Evolutionary conservation across 2,113 vertebrate genomes (phyloP), one percentile per base, ranked within the genome.

Genomic region (Phoxinus phoxinus): DNA sequence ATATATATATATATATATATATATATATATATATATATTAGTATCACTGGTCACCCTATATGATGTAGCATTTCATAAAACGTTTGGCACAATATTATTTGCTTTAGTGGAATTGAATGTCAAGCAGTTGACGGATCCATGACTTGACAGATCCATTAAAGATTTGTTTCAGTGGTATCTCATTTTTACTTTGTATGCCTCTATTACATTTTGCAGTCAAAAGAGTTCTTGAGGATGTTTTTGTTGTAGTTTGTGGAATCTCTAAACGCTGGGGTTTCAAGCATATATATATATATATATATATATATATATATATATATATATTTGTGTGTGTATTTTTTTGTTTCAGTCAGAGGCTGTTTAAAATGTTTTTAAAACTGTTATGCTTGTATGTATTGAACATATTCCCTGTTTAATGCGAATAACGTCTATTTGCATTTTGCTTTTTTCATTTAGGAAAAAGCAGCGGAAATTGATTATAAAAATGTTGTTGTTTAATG

Each of bases 131-230:
- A 86, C 17, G 32, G 59, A 65, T 80, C 44, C 58, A 27, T 67
- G 58, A 48, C 79, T 63, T 86, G 85, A 86, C 85, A 86, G 56
- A 74, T 86, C 37, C 65, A 86, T 51, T 86, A 81, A 53, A 71
- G 65, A 71, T 78, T 85, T 78, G 79, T 79, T 78, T 44, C 35
- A 79, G 27, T 67, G 44, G 10, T 46, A 35, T 77, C 44, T 35
- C 46, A 58, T 25, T 81, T 86, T 73, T 65, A 86, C 53, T 71
- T 32, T 12, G 25, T 59, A 27, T 44, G 21, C 12, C 27, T 80
- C 80, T 74, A 84, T 76, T 80, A 59, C 51, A 80, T 71, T 85
- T 85, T 44, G 23, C 12, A 48, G 35, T 25, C 56, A 76, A 61
- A 76, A 61, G 10, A 69, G 32, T 32, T 58, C 51, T 76, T 65